Evolutionary conservation across 2,888 invertebrate genomes (phyloP).

Genomic region (Acronicta aceris): DNA sequence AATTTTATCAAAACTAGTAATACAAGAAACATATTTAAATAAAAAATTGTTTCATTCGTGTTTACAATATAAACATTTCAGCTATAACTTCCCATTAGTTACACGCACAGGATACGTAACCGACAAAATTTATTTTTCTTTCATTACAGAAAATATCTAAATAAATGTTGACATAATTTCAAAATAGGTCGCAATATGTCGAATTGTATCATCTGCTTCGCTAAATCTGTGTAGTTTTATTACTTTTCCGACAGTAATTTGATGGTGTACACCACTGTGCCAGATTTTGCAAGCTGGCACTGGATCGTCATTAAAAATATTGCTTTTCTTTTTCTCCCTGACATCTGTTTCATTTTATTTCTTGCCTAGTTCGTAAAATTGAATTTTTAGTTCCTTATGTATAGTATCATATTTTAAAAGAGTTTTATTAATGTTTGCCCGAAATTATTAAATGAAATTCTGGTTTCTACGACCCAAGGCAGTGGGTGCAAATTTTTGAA

Average conservation of each 20-base stretch:
- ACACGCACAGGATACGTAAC: neutral
- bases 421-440: too few relatives aligned
- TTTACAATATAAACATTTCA: neutral
- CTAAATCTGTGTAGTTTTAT: constrained; percentile 43
- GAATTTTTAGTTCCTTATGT: neutral
- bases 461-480: too few relatives aligned
- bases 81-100: neutral
- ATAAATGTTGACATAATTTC: constrained; percentile 26
- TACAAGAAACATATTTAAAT: too few relatives aligned
- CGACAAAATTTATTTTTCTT: constrained; percentile 13
- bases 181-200: constrained; percentile 42
- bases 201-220: constrained; percentile 35
- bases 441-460: too few relatives aligned
- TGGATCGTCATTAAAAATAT: constrained; percentile 7
- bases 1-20: too few relatives aligned
- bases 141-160: neutral
- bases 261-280: constrained; percentile 30
- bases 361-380: neutral
- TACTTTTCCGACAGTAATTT: constrained; percentile 41
- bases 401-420: too few relatives aligned
- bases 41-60: neutral
- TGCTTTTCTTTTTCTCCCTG: constrained; percentile 8
- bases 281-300: constrained; percentile 20
- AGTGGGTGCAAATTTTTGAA: too few relatives aligned
- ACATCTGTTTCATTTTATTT: constrained; percentile 4